These are phyloP conservation scores for Trilocha varians DNA, from an alignment of 2,888 invertebrate species.

Conservation along the genomic window DNA sequence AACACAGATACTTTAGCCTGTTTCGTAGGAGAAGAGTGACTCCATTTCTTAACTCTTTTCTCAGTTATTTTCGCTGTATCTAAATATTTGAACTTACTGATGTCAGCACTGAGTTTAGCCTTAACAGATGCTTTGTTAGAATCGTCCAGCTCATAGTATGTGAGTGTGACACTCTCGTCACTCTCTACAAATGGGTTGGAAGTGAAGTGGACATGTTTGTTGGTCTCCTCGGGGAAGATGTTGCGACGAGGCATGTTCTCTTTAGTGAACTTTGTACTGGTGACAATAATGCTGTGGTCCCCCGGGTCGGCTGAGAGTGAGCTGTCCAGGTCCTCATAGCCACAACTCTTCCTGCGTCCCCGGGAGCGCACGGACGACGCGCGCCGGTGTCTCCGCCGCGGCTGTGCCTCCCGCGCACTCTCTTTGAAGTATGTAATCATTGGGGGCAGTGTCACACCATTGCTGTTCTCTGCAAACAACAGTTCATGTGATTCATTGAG, in stretches of 20 bases:
- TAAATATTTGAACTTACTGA: constrained; percentile 61
- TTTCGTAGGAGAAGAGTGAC: constrained; percentile 57
- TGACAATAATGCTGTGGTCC: constrained; percentile 68
- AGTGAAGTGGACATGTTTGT: constrained; percentile 64
- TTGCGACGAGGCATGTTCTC: constrained; percentile 60
- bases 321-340: constrained; percentile 73
- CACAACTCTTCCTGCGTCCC: constrained; percentile 43
- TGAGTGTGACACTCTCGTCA: constrained; percentile 64
- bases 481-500: constrained; percentile 26
- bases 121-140: constrained; percentile 19
- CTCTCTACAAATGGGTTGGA: constrained; percentile 64
- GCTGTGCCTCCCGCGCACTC: constrained; percentile 24
- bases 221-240: constrained; percentile 49
- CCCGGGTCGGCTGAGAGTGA: constrained; percentile 74
- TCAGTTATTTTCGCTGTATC: constrained; percentile 50
- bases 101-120: constrained; percentile 27
- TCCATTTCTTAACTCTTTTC: constrained; percentile 46
- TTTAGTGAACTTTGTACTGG: constrained; percentile 62
- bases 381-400: constrained; percentile 41
- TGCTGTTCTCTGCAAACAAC: constrained; percentile 24
- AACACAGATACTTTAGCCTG: constrained; percentile 46
- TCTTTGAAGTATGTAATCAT: constrained; percentile 30
- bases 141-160: constrained; percentile 61
- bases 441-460: constrained; percentile 61
- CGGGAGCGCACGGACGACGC: constrained; percentile 35